Evolutionary conservation across 1,140 invertebrate genomes (phyloP), one percentile per base, ranked within the genome.

Genomic region (Chrysoperla carnea): DNA sequence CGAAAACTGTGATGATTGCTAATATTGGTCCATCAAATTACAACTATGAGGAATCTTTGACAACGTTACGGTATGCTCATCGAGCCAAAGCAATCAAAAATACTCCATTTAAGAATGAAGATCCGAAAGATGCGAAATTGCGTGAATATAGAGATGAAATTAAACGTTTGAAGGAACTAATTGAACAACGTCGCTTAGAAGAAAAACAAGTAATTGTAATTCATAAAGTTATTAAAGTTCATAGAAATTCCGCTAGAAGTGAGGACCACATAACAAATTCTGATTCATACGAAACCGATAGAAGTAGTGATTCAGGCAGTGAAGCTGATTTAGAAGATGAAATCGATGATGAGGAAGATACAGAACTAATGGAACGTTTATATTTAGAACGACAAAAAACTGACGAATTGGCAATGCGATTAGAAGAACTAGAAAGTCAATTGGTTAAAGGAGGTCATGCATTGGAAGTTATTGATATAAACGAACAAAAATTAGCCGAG

Each of bases 1-100:
- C 90, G 36, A 92, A 90, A 62, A 96, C 91, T 9, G 84, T 95
- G 28, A 96, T 96, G 91, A 86, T 96, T 27, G 91, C 92, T n/a
- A 94, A 92, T 61, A 84, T 96, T 52, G 91, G 91, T 6, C 92
- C 92, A 12, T 89, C 92, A 6, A 81, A 75, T 51, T 92, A 88
- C 63, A 96, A 96, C 64, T 93, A 86, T 62, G 93, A 96, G 54
- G 92, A 96, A 69, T 92, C 89, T 17, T 66, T 95, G 44, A 89
- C 84, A 8, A 96, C 91, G 4, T 65, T 96, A 41, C 68, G 91
- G 13, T 96, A 96, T 61, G 88, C 91, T 1, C 88, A 86, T 59
- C 68, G 92, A 29, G 92, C 92, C 11, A 96, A 96, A 66, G 72
- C 73, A 48, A 96, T 96, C 52, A 89, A 93, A 68, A 96, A 96